These are phyloP conservation scores for Dromaius novaehollandiae DNA, from an alignment of 2,113 vertebrate genomes.

Conservation along the genomic window DNA sequence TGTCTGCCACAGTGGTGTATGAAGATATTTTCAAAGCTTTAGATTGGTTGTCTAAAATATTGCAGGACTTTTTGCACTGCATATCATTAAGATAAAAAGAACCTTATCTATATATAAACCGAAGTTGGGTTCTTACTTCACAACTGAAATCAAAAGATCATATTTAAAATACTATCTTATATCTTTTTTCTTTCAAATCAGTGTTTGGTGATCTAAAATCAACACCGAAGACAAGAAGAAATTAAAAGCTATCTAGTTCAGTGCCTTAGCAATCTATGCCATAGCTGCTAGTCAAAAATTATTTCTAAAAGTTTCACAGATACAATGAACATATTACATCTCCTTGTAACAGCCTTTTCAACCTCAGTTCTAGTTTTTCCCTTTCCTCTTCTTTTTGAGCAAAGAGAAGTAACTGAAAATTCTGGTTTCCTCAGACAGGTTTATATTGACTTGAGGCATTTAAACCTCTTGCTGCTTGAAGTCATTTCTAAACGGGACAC, in stretches of 20 bases:
- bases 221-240: slow-evolving; percentile 1
- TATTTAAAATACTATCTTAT: not conserved
- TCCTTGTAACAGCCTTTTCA: not conserved
- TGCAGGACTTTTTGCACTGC: not conserved
- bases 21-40: not conserved
- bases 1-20: no score
- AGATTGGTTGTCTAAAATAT: not conserved
- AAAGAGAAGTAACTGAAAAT: not conserved
- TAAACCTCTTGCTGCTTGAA: not conserved
- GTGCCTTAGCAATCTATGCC: not conserved
- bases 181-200: not conserved
- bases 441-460: not conserved
- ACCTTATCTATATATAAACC: not conserved
- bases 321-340: not conserved
- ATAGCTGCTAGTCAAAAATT: slow-evolving; percentile 3
- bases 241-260: not conserved
- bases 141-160: not conserved
- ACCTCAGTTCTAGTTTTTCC: not conserved
- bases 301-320: not conserved
- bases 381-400: not conserved
- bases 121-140: not conserved
- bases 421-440: not conserved
- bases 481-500: not conserved
- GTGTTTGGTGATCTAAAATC: not conserved
- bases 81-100: not conserved